phyloP scores from a whole-genome alignment of 1,140 invertebrate species.

The Drosophila punjabiensis region DNA sequence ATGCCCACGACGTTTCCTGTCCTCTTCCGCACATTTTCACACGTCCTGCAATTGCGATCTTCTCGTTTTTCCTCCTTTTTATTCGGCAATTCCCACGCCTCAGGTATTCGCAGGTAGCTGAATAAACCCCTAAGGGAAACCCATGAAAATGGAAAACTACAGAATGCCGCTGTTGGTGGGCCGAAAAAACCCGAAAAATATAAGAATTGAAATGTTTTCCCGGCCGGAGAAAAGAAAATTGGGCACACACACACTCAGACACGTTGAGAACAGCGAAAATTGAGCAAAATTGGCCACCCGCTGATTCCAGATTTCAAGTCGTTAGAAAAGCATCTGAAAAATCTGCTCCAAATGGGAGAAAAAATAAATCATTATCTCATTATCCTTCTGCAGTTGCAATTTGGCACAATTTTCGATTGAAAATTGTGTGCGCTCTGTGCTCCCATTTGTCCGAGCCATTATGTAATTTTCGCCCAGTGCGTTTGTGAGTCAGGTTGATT shows the following conservation, averaged over 20 bases:
- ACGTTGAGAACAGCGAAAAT: conserved; percentile 47
- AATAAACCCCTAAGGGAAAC: conserved; percentile 35
- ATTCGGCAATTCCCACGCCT: conserved; percentile 66
- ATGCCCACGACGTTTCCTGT: conserved; percentile 63
- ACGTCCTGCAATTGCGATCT: conserved; percentile 75
- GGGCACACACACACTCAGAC: conserved; percentile 26
- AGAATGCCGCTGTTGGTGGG: conserved; percentile 70
- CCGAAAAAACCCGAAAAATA: conserved; percentile 26
- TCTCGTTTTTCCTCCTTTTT: conserved; percentile 16
- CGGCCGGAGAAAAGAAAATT: conserved; percentile 46
- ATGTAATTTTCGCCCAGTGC: conserved; percentile 48
- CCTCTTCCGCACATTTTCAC: conserved; percentile 71
- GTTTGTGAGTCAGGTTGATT: conserved; percentile 53
- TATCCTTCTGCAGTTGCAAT: conserved; percentile 52
- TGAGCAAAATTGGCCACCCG: conserved; percentile 71
- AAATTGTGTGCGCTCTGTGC: conserved; percentile 15
- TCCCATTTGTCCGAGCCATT: conserved; percentile 29
- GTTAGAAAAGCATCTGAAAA: conserved; percentile 36
- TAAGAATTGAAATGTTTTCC: conserved; percentile 50
- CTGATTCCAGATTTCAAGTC: conserved; percentile 42
- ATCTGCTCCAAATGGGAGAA: conserved; percentile 5
- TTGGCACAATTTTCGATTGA: conserved; percentile 61
- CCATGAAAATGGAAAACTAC: conserved; percentile 27
- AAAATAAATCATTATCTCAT: conserved; percentile 55
- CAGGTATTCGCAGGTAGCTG: conserved; percentile 54